Evolutionary conservation across 2,113 vertebrate genomes (phyloP).

Genomic region (Tachysurus fulvidraco): DNA sequence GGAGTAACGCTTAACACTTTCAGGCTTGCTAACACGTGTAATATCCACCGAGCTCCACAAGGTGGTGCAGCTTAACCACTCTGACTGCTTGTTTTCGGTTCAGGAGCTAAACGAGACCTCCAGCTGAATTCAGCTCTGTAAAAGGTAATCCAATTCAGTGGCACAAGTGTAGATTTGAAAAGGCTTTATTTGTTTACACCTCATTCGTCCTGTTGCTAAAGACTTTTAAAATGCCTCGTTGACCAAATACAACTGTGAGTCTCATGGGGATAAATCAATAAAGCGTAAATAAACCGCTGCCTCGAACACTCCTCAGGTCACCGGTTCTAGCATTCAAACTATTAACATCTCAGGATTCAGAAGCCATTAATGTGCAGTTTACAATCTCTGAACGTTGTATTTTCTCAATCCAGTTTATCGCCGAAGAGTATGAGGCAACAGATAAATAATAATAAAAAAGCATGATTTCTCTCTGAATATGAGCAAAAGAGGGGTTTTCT

Average conservation of each 20-base stretch:
- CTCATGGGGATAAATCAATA: background rate
- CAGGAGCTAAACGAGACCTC: background rate
- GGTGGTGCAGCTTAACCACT: slow-evolving; percentile 5
- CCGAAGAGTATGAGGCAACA: background rate
- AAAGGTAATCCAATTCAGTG: background rate
- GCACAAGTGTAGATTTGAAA: background rate
- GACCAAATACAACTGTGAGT: background rate
- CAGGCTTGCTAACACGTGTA: background rate
- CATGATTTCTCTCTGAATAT: background rate
- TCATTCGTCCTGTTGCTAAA: background rate
- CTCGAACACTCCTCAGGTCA: background rate
- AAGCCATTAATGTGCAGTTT: background rate
- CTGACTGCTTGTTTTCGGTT: background rate
- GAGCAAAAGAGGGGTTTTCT: background rate
- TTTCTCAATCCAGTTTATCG: background rate
- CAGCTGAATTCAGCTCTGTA: slow-evolving; percentile 1
- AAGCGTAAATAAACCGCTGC: background rate
- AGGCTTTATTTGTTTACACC: slow-evolving; percentile 1
- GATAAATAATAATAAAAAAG: background rate
- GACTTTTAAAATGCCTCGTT: background rate
- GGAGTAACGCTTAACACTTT: background rate
- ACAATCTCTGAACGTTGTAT: background rate
- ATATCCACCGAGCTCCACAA: background rate
- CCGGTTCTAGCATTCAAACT: background rate
- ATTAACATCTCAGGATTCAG: background rate